Evolutionary conservation across 1,140 invertebrate genomes (phyloP).

Genomic region (Megalopta genalis): DNA sequence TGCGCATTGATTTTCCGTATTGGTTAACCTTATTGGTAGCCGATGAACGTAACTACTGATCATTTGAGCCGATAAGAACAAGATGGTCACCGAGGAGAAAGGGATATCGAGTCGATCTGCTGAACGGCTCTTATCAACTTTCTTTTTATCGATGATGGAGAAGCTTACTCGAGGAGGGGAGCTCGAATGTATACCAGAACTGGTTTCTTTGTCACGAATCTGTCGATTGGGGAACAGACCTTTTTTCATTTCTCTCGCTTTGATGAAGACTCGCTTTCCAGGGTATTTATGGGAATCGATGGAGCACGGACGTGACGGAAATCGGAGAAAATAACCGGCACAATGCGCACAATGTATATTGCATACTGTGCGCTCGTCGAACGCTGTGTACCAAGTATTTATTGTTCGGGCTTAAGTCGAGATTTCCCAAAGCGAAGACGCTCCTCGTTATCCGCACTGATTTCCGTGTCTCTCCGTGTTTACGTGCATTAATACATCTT

Average conservation of each 20-base stretch:
- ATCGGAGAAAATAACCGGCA: too few relatives aligned
- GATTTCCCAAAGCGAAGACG: too few relatives aligned
- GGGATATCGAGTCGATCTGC: conserved; percentile 25
- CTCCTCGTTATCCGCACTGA: too few relatives aligned
- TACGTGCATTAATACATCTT: too few relatives aligned
- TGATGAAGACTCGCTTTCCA: not conserved
- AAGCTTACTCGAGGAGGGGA: conserved; percentile 22
- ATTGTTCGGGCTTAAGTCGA: too few relatives aligned
- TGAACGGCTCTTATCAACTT: conserved; percentile 35
- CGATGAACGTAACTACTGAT: not conserved
- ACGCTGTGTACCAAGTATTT: too few relatives aligned
- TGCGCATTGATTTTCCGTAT: conserved; percentile 31
- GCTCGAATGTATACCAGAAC: conserved; percentile 17
- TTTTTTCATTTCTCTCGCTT: not conserved
- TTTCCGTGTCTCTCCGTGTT: too few relatives aligned
- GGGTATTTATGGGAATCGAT: not conserved
- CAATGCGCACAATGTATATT: too few relatives aligned
- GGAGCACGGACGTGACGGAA: too few relatives aligned
- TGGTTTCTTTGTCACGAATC: not conserved
- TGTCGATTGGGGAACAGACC: not conserved
- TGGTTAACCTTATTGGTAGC: conserved; percentile 22
- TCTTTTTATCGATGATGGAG: conserved; percentile 29
- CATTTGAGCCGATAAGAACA: conserved; percentile 29
- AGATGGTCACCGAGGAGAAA: conserved; percentile 18
- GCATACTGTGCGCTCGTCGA: too few relatives aligned